Evolutionary conservation across 2,797 vertebrate species (phyloP).

Genomic region (Melanotaenia pygmaea): DNA sequence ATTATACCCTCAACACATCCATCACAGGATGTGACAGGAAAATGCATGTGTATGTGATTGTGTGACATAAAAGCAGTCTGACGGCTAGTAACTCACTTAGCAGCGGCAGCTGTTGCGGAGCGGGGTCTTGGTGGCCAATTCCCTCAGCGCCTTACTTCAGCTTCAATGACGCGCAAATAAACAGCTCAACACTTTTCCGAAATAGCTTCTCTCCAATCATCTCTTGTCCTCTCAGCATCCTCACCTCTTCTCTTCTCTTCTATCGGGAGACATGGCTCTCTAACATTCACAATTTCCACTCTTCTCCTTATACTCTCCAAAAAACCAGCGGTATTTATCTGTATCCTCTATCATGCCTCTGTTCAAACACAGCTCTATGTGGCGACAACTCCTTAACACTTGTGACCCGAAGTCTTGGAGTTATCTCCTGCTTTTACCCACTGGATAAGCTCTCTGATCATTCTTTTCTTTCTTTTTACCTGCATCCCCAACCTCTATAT

Average conservation of each 20-base stretch:
- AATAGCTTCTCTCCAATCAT: conserved; percentile 81
- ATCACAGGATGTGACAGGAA: conserved; percentile 87
- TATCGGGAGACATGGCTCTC: conserved; percentile 27
- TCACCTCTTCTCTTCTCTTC: conserved; percentile 49
- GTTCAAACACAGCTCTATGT: conserved; percentile 12
- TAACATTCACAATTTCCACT: conserved; percentile 11
- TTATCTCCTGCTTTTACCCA: not conserved
- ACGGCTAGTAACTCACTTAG: conserved; percentile 99
- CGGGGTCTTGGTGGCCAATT: conserved; percentile 95
- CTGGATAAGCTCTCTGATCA: not conserved
- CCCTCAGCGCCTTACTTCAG: conserved; percentile 99
- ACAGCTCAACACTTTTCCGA: conserved; percentile 93
- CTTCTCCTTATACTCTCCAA: conserved; percentile 5
- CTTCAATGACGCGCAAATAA: conserved; percentile 98
- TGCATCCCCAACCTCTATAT: not conserved
- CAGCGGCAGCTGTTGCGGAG: conserved; percentile 98
- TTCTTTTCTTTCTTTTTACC: not conserved
- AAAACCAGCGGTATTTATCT: not conserved
- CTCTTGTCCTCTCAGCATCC: conserved; percentile 53
- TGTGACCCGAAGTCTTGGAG: conserved; percentile 15
- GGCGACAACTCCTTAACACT: conserved; percentile 1
- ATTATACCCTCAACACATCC: conserved; percentile 94
- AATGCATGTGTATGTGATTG: conserved; percentile 78
- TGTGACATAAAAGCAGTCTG: conserved; percentile 99
- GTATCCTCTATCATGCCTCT: not conserved